These are phyloP conservation scores for Nymphicus hollandicus DNA, from an alignment of 2,113 vertebrate genomes.

Conservation along the genomic window DNA sequence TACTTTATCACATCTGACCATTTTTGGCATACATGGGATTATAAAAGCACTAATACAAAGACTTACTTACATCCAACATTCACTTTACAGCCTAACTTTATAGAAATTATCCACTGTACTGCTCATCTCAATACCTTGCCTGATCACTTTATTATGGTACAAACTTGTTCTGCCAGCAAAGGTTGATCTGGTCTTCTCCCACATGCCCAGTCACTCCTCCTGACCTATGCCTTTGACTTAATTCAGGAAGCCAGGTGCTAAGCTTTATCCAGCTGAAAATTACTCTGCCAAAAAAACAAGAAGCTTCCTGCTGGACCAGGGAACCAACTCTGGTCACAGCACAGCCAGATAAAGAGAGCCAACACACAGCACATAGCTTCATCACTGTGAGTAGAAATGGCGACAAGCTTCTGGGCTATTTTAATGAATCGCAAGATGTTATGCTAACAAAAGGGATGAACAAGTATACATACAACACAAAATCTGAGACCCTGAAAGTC, in stretches of 20 bases:
- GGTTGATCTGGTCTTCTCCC: neutral
- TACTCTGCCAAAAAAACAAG: neutral
- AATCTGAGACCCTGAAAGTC: neutral
- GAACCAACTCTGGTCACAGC: neutral
- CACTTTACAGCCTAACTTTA: neutral
- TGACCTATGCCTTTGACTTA: neutral
- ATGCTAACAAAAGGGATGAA: neutral
- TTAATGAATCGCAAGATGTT: neutral
- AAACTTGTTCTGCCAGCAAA: neutral
- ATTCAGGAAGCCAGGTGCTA: neutral
- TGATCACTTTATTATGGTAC: neutral
- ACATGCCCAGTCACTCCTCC: neutral
- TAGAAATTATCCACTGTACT: neutral
- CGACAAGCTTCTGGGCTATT: neutral
- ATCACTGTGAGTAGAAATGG: neutral
- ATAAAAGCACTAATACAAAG: neutral
- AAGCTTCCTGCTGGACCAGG: neutral
- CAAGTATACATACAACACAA: neutral
- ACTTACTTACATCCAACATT: neutral
- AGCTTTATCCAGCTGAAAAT: neutral
- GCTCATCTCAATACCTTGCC: neutral
- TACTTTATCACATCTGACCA: neutral
- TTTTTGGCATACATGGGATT: neutral
- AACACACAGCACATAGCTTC: rapidly evolving
- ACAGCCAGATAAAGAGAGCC: neutral